phyloP scores from a whole-genome alignment of 2,113 vertebrate genomes.

The Emberiza fucata region DNA sequence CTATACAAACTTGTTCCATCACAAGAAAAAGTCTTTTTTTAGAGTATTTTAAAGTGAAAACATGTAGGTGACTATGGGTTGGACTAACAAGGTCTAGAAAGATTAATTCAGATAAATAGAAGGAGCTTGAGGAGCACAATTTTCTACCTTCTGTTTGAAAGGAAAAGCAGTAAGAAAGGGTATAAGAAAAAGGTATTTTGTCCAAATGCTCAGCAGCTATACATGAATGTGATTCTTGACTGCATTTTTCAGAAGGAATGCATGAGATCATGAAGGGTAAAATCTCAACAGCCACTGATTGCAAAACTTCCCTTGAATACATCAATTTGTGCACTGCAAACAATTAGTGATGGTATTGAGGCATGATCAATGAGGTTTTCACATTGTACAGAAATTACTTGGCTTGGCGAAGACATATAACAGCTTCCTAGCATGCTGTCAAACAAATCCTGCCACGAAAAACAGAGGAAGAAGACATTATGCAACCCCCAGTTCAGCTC shows the following conservation, averaged over 20 bases:
- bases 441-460: not conserved
- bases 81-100: not conserved
- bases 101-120: not conserved
- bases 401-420: not conserved
- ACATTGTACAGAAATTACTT: not conserved
- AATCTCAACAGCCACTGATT: not conserved
- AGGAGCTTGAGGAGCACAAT: not conserved
- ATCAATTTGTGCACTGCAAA: not conserved
- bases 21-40: not conserved
- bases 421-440: not conserved
- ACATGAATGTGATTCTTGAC: not conserved
- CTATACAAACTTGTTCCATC: not conserved
- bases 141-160: not conserved
- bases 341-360: not conserved
- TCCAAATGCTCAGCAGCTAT: not conserved
- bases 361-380: not conserved
- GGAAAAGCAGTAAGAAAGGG: not conserved
- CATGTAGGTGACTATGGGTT: not conserved
- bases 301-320: not conserved
- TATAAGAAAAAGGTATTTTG: not conserved
- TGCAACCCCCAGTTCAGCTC: not conserved
- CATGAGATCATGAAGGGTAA: not conserved
- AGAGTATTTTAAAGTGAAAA: not conserved
- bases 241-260: constrained; percentile 23
- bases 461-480: not conserved